phyloP scores from a whole-genome alignment of 1,140 invertebrate genomes.

The Polyergus mexicanus region DNA sequence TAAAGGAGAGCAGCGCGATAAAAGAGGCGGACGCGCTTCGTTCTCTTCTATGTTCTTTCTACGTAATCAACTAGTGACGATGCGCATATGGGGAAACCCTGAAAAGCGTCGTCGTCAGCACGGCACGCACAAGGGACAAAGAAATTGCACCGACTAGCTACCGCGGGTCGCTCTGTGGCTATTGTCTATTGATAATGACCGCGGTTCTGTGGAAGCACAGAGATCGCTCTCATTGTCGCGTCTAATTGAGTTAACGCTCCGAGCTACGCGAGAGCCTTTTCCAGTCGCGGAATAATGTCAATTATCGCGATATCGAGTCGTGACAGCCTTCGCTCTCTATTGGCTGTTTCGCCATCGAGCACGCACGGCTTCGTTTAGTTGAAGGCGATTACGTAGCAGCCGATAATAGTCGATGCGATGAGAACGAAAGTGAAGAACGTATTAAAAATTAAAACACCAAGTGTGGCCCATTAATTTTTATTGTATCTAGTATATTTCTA shows the following conservation, averaged over 20 bases:
- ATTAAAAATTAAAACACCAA: background rate
- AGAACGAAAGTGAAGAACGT: slow-evolving; percentile 3
- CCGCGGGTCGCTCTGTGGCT: background rate
- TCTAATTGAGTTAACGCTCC: slow-evolving; percentile 71
- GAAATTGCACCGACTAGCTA: slow-evolving; percentile 48
- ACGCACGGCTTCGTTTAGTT: slow-evolving; percentile 26
- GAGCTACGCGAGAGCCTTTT: slow-evolving; percentile 38
- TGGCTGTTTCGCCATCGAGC: background rate
- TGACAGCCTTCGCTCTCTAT: slow-evolving; percentile 20
- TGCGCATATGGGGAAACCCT: slow-evolving; percentile 29
- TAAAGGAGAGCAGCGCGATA: slow-evolving; percentile 31
- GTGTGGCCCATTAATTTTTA: background rate
- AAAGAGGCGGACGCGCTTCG: slow-evolving; percentile 17
- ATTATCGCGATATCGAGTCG: slow-evolving; percentile 47
- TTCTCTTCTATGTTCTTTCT: slow-evolving; percentile 1
- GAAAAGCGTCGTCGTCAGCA: slow-evolving; percentile 50
- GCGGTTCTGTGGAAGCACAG: slow-evolving; percentile 37
- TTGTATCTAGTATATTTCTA: background rate
- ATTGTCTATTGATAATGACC: slow-evolving; percentile 69
- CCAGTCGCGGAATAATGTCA: slow-evolving; percentile 42
- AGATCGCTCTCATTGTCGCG: slow-evolving; percentile 60
- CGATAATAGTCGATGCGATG: background rate
- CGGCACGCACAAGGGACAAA: slow-evolving; percentile 56
- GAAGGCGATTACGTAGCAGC: background rate
- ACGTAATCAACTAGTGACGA: slow-evolving; percentile 10